Evolutionary conservation across 2,113 vertebrate genomes (phyloP).

Genomic region (Phyllostomus discolor): DNA sequence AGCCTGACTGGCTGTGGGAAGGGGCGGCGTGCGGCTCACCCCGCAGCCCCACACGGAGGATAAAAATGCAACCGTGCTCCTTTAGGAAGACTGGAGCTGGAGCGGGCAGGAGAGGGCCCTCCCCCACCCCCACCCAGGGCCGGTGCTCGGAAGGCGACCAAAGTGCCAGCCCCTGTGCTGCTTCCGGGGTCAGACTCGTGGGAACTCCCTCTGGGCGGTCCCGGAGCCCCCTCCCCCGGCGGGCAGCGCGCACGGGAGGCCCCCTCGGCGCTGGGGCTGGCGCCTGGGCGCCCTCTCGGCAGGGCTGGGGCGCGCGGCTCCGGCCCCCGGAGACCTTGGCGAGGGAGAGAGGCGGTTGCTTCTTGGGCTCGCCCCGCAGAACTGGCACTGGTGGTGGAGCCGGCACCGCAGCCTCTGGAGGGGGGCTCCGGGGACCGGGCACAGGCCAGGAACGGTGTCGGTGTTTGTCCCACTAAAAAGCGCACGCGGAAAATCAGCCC

Average conservation of each 20-base stretch:
- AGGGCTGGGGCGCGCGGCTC: neutral
- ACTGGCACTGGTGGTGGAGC: constrained; percentile 10
- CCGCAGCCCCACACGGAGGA: neutral
- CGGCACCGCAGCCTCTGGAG: neutral
- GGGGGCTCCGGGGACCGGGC: constrained; percentile 42
- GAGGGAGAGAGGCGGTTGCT: constrained; percentile 49
- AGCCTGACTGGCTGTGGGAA: rapidly evolving
- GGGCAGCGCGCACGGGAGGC: neutral
- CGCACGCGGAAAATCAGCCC: neutral
- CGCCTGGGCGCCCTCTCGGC: rapidly evolving
- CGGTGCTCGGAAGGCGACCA: rapidly evolving
- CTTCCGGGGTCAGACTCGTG: rapidly evolving
- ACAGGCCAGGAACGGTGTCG: neutral
- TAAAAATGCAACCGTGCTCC: too few relatives aligned
- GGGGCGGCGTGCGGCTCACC: rapidly evolving
- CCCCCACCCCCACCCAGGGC: rapidly evolving
- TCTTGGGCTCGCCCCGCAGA: constrained; percentile 58
- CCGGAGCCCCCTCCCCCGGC: neutral
- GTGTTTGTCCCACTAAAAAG: constrained; percentile 41
- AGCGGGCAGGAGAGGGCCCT: too few relatives aligned
- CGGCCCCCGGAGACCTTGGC: neutral
- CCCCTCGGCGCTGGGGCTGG: rapidly evolving
- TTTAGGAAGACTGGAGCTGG: neutral
- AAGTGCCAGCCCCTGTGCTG: rapidly evolving
- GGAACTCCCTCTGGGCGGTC: rapidly evolving